Evolutionary conservation across 2,888 invertebrate species (phyloP), one percentile per base, ranked within the genome.

Genomic region (Glomeris marginata): DNA sequence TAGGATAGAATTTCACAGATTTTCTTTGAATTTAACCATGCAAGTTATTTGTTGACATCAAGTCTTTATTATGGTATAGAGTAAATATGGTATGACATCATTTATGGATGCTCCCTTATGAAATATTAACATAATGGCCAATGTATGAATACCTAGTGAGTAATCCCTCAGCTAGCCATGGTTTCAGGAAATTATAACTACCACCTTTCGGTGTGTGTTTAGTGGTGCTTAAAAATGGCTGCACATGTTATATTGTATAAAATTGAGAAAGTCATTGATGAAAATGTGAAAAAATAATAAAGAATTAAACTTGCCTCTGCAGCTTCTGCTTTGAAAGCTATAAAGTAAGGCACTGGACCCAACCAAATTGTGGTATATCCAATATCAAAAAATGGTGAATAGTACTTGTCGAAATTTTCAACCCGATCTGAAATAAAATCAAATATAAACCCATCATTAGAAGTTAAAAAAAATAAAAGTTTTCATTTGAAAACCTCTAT

Each of bases 111-210:
- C n/a, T 41, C 20, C 41, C 20, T 20, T n/a, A 3, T 15, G 6
- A 4, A 38, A 15, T 41, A 11, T 18, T n/a, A 10, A 20, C 21
- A 41, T 11, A n/a, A 38, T 5, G 2, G 38, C 3, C n/a, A 28
- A 28, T 8, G 8, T n/a, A 28, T 15, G 5, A 10, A 38, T 28
- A 52, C 52, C 52, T 52, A 3, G 52, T 52, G 15, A 52, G 35
- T 11, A 52, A 37, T 22, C 52, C 52, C 6, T 15, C 20, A 15
- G 50, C 52, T 10, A 52, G 18, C 52, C 52, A 52, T 3, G 46
- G 38, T 10, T 50, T 45, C 2, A 52, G 37, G 22, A 41, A 52
- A 2, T 22, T 33, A 33, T 52, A 52, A 5, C 36, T 16, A 36
- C 8, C 4, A 10, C 46, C 16, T 41, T 52, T 52, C 11, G 45